Conservation (phyloP, 1,140 invertebrate species). For the Aphis gossypii region DNA sequence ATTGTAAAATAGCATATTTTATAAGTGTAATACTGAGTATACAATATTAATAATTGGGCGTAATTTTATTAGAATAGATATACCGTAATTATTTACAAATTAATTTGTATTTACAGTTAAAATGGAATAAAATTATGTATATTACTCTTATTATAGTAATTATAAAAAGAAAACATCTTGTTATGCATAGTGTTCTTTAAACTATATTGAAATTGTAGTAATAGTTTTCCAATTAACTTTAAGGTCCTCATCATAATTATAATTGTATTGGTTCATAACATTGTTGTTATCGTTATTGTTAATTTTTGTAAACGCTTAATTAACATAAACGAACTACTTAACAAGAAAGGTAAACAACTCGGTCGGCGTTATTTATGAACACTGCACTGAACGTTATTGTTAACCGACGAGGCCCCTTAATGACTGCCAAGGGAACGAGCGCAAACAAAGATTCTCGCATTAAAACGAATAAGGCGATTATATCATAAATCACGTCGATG, state of each 20-base stretch:
- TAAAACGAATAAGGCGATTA: conserved; percentile 42
- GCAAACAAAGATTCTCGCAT: conserved; percentile 32
- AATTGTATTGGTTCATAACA: background rate
- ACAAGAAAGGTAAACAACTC: conserved; percentile 20
- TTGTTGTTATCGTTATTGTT: background rate
- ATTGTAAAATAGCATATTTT: background rate
- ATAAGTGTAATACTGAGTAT: background rate
- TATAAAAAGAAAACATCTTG: background rate
- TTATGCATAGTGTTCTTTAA: too few species aligned
- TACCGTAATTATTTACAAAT: too few species aligned
- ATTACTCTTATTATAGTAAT: background rate
- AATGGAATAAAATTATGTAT: background rate
- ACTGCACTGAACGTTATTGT: conserved; percentile 29
- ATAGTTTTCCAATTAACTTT: background rate
- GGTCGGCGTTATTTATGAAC: conserved; percentile 35
- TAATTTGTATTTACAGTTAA: background rate
- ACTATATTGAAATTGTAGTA: background rate
- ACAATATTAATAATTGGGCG: background rate
- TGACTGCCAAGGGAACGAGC: conserved; percentile 37
- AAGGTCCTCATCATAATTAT: background rate
- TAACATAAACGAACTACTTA: conserved; percentile 9
- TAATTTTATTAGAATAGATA: background rate
- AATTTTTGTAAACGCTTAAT: conserved; percentile 32
- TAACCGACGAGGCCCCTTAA: conserved; percentile 43
- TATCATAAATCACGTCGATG: conserved; percentile 42